Conservation (phyloP, 2,888 invertebrate species). For the Microplitis manilae region DNA sequence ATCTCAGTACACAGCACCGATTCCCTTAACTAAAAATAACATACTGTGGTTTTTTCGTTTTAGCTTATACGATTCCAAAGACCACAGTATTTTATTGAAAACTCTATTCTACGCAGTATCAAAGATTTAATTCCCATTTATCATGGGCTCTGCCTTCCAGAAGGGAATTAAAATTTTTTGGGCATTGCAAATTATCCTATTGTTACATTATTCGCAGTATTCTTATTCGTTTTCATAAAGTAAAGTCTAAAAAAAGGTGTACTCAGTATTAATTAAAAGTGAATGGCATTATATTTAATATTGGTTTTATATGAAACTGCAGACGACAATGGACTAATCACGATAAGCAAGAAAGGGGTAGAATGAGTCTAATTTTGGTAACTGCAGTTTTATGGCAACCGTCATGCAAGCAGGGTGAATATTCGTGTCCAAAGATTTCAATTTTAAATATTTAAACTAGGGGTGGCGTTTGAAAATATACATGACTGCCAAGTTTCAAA, state of each 20-base stretch:
- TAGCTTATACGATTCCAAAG: neutral
- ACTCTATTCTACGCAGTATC: conserved; percentile 3
- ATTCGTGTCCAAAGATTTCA: no score
- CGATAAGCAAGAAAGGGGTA: neutral
- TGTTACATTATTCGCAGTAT: neutral
- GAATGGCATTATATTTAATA: neutral
- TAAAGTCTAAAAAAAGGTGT: no score
- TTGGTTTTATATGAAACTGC: neutral
- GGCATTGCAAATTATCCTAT: no score
- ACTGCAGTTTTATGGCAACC: neutral
- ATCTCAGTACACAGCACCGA: conserved; percentile 15
- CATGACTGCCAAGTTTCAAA: no score
- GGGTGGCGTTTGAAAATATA: no score
- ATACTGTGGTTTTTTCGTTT: neutral
- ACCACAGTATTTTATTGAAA: conserved; percentile 14
- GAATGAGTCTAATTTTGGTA: neutral
- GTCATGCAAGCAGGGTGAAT: no score
- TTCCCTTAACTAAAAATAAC: conserved; percentile 27
- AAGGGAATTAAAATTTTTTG: no score
- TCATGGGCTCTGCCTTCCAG: neutral
- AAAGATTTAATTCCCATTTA: conserved; percentile 4
- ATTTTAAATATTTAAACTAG: no score
- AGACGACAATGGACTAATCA: no score
- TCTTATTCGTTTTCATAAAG: neutral
- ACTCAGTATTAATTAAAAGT: no score